Percentiles rank a stretch among this genome's conserved stretches.
Evolutionary conservation across 1,140 invertebrate species (phyloP).

Genomic region (Drosophila guanche): DNA sequence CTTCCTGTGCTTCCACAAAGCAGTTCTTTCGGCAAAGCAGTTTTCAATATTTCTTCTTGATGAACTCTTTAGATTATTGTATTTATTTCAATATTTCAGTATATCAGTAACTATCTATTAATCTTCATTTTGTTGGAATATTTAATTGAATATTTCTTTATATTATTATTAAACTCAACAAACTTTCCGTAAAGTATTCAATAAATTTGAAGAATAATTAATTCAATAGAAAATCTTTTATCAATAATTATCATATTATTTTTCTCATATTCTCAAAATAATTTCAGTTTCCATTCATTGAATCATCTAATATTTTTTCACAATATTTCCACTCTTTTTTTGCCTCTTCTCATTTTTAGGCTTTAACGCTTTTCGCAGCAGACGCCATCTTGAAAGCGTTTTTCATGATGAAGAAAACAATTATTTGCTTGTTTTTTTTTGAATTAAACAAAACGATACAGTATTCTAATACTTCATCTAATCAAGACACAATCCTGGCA

Average conservation of each 20-base stretch:
- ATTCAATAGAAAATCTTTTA: too few relatives aligned
- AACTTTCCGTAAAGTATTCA: too few relatives aligned
- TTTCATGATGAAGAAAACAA: constrained; percentile 11
- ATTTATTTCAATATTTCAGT: neutral
- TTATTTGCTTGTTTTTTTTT: neutral
- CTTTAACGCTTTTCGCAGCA: constrained; percentile 35
- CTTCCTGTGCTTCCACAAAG: constrained; percentile 50
- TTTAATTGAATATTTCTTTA: neutral
- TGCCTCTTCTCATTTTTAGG: constrained; percentile 22
- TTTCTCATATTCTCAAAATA: too few relatives aligned
- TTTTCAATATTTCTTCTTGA: constrained; percentile 30
- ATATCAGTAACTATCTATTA: neutral
- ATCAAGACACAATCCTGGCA: constrained; percentile 4
- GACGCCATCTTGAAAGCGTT: constrained; percentile 53
- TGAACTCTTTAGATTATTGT: constrained; percentile 2
- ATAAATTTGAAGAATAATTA: too few relatives aligned
- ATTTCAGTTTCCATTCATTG: neutral
- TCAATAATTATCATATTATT: too few relatives aligned
- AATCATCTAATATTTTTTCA: constrained; percentile 11
- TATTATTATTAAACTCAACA: too few relatives aligned
- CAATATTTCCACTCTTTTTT: constrained; percentile 12
- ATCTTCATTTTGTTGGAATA: constrained; percentile 15
- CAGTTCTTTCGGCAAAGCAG: too few relatives aligned
- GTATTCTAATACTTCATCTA: constrained; percentile 2
- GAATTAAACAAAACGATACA: constrained; percentile 5